Base-by-base conservation (phyloP, 2,797 vertebrate genomes). In the Moxostoma hubbsi region DNA sequence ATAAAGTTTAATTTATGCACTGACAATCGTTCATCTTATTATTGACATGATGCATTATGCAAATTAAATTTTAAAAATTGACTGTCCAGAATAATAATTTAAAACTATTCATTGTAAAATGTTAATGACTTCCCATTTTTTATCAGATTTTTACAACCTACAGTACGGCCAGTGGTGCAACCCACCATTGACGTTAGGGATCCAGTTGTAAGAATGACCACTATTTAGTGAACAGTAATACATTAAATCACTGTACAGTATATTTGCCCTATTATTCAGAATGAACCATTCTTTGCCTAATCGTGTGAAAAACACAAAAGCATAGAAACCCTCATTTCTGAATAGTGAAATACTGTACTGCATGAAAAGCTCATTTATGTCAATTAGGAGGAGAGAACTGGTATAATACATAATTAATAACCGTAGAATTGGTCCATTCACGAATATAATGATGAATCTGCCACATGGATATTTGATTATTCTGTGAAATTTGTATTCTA, bases 381-480 rank as follows among this genome's bases (percentile, higher is more conserved):
- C 76, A 83, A 83, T 85, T 77, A 80, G 75, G 55, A 54, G 12
- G 51, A 69, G 62, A 36, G 36, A 36, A 36, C 36, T 36, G 36
- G 36, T 36, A 36, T 36, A 36, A 81, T 84, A 81, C 63, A 77
- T 77, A 81, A 71, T 82, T 86, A 83, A 84, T 79, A 84, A 73
- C 75, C 78, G 79, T 43, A 72, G 75, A 81, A 86, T 73, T 84
- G 81, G 61, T 78, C 7, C 51, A 67, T 82, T 82, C 70, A 68
- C 73, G 64, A 66, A 79, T 77, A 81, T 81, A 73, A 70, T 73
- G 66, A 62, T 47, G 62, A 75, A 75, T 36, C 63, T 50, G 79
- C 75, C 80, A 82, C 78, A 84, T 71, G 68, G 43, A 76, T 82
- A 82, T 86, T 86, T 81, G 77, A 74, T 59, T 73, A 86, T 75